Evolutionary conservation across 2,113 vertebrate genomes (phyloP).

Genomic region (Arenaria interpres): DNA sequence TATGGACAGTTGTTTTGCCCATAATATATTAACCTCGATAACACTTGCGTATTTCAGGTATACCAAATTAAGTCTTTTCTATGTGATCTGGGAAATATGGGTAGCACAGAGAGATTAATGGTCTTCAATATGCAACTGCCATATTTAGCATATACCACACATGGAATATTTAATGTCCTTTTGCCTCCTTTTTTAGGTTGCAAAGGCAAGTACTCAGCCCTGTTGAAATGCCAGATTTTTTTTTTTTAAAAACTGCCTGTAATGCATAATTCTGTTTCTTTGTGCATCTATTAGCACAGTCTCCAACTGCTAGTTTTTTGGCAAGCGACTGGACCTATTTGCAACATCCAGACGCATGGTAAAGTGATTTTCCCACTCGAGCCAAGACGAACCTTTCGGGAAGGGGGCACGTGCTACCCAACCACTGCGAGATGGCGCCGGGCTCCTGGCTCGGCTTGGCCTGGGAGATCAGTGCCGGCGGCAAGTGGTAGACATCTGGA

Average conservation of each 20-base stretch:
- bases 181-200: neutral
- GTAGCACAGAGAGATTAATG: neutral
- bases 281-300: neutral
- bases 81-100: neutral
- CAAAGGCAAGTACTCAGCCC: neutral
- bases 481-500: neutral
- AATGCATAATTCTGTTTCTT: neutral
- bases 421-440: rapidly evolving
- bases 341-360: neutral
- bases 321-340: neutral
- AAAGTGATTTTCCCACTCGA: neutral
- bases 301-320: neutral
- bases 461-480: rapidly evolving
- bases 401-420: neutral
- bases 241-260: neutral
- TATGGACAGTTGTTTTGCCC: neutral
- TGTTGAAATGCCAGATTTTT: neutral
- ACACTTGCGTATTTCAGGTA: neutral
- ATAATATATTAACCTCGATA: neutral
- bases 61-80: neutral
- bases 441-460: rapidly evolving
- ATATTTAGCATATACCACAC: neutral
- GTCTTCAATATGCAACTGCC: neutral
- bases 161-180: neutral
- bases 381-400: neutral